Evolutionary conservation across 2,888 invertebrate genomes (phyloP).

Genomic region (Incurvaria masculella): DNA sequence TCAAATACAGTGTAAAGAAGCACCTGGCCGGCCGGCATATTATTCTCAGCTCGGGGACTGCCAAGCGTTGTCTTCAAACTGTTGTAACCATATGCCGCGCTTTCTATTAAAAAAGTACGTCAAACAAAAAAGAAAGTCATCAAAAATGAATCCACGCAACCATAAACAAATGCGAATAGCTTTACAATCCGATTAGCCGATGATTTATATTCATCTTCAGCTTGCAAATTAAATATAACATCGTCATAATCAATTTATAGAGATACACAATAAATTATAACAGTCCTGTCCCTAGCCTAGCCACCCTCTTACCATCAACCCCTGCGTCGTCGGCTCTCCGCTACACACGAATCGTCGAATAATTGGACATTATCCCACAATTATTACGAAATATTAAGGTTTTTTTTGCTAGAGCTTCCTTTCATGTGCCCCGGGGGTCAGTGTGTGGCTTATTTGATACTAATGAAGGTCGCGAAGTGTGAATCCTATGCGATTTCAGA

Average conservation of each 20-base stretch:
- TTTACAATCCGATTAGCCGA: conserved; percentile 32
- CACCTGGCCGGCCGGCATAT: too few species aligned
- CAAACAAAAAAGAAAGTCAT: too few species aligned
- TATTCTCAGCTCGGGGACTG: too few species aligned
- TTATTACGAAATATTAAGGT: conserved; percentile 8
- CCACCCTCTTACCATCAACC: background rate
- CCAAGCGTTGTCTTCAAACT: too few species aligned
- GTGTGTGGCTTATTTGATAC: background rate
- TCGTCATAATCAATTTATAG: conserved; percentile 39
- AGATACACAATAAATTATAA: conserved; percentile 48
- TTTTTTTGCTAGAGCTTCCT: background rate
- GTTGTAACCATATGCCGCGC: too few species aligned
- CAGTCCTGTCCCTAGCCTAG: conserved; percentile 7
- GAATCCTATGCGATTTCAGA: too few species aligned
- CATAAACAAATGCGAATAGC: background rate
- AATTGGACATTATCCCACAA: conserved; percentile 13
- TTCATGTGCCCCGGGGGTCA: background rate
- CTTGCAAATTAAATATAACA: conserved; percentile 12
- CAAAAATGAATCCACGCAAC: background rate
- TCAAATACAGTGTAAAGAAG: too few species aligned
- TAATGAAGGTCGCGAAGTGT: background rate
- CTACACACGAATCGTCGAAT: background rate
- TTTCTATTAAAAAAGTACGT: too few species aligned
- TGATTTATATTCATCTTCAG: conserved; percentile 37
- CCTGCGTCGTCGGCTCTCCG: background rate